Conservation (phyloP, 92 coral and sea anemone species). For the Paramuricea clavata region DNA sequence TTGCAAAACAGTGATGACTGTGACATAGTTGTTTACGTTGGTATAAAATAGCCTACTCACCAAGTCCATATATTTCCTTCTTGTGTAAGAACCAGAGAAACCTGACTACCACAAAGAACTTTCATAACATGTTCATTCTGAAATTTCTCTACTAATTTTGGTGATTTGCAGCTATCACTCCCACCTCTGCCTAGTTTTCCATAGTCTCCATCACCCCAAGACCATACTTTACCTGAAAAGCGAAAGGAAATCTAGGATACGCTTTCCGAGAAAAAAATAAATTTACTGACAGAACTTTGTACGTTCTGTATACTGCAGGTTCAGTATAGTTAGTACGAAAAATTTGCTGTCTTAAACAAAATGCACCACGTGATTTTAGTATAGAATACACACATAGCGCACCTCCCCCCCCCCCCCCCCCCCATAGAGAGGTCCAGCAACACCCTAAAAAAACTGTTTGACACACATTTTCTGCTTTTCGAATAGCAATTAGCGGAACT, state of each 20-base stretch:
- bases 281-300: no score
- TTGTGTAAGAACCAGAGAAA: constrained; percentile 90
- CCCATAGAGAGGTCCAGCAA: no score
- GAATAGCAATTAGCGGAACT: no score
- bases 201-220: constrained; percentile 99
- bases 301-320: no score
- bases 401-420: no score
- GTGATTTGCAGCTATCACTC: constrained; percentile 91
- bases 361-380: not conserved
- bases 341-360: no score
- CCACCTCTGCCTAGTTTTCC: constrained; percentile 99
- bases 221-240: constrained; percentile 91
- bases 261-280: no score
- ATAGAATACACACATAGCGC: not conserved
- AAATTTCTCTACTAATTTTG: constrained; percentile 84
- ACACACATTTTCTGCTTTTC: no score
- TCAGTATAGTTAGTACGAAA: no score
- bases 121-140: constrained; percentile 81
- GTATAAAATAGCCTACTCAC: constrained; percentile 58
- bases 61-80: constrained; percentile 94
- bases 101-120: constrained; percentile 94
- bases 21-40: no score
- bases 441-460: no score
- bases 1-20: no score
- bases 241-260: not conserved